These are phyloP conservation scores for Corythaeola cristata DNA, from an alignment of 2,113 vertebrate species.

Conservation along the genomic window DNA sequence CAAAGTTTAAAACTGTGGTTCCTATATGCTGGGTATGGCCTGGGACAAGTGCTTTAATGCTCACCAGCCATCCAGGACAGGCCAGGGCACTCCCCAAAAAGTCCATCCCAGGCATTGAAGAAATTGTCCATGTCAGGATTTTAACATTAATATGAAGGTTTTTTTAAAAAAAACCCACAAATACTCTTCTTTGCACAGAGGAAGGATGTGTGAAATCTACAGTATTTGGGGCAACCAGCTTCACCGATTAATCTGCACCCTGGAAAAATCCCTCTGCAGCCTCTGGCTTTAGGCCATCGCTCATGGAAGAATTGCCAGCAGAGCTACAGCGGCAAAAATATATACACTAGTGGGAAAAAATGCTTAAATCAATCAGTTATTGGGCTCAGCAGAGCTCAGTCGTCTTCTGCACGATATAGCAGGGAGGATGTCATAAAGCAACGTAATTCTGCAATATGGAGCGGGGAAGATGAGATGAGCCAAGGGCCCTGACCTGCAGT, in stretches of 20 bases:
- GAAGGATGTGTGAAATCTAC: neutral
- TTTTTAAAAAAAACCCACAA: neutral
- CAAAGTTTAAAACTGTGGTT: neutral
- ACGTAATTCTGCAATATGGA: neutral
- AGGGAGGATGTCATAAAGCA: neutral
- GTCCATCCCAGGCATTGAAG: neutral
- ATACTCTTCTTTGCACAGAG: fast-evolving
- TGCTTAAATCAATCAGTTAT: neutral
- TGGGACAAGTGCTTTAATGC: fast-evolving
- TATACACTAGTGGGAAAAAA: neutral
- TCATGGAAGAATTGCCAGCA: neutral
- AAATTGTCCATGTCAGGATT: neutral
- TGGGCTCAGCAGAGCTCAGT: neutral
- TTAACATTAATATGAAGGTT: fast-evolving
- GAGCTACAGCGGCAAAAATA: neutral
- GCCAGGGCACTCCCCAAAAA: neutral
- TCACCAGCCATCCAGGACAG: neutral
- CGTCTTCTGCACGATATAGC: neutral
- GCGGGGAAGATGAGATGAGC: neutral
- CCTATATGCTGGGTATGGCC: fast-evolving
- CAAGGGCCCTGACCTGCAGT: neutral
- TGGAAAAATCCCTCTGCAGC: neutral
- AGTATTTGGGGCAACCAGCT: neutral
- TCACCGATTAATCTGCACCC: neutral
- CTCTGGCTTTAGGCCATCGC: neutral